These are phyloP conservation scores for Siderastrea siderea DNA, from an alignment of 92 coral and sea anemone species.

Conservation along the genomic window DNA sequence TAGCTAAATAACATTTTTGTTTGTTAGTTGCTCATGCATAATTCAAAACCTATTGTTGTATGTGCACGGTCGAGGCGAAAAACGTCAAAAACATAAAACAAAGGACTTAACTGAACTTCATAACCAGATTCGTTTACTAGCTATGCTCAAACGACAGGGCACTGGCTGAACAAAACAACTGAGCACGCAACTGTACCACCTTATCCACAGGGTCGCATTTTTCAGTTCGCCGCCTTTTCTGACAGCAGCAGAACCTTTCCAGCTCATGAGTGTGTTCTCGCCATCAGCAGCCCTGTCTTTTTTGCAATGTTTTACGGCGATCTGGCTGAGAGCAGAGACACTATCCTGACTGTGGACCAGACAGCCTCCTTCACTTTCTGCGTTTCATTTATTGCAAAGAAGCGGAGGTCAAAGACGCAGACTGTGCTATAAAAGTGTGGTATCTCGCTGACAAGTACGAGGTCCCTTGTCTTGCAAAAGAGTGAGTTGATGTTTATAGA, in stretches of 20 bases:
- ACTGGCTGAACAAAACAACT: no score
- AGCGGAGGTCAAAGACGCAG: background rate
- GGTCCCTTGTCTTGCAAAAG: conserved; percentile 2
- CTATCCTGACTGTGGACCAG: conserved; percentile 12
- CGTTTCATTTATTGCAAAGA: conserved; percentile 11
- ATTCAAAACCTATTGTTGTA: no score
- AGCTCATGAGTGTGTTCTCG: conserved; percentile 31
- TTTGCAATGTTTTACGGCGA: conserved; percentile 30
- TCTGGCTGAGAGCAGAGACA: background rate
- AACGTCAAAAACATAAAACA: no score
- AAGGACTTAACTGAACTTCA: no score
- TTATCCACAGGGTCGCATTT: no score
- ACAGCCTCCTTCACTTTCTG: conserved; percentile 24
- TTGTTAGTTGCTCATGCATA: no score
- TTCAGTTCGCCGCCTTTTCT: conserved; percentile 22
- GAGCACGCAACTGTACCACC: no score
- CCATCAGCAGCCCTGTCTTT: conserved; percentile 28
- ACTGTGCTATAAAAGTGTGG: conserved; percentile 13
- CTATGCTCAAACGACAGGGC: no score
- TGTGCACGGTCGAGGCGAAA: no score
- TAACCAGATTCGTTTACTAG: no score
- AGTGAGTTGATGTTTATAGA: background rate
- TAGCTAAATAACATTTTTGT: no score
- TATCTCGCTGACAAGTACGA: conserved; percentile 34
- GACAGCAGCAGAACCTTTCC: background rate